Conservation (phyloP, 2,797 vertebrate species). For the Betta splendens region DNA sequence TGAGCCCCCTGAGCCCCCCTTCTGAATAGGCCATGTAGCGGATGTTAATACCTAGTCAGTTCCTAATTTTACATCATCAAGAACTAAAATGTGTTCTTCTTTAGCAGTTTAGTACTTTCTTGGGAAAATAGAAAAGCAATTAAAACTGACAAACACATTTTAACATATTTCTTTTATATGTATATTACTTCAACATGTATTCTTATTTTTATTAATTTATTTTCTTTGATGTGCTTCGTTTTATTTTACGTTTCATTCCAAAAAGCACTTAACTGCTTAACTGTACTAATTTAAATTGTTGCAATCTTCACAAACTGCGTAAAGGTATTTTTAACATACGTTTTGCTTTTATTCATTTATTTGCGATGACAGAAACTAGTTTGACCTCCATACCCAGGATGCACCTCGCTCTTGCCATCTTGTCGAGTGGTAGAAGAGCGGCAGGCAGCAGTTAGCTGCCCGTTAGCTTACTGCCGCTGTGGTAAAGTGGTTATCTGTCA, state of each 20-base stretch:
- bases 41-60: neutral
- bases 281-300: neutral
- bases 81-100: neutral
- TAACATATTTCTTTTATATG: neutral
- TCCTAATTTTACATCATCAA: neutral
- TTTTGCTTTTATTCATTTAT: neutral
- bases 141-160: neutral
- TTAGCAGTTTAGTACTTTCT: neutral
- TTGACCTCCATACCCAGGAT: constrained; percentile 70
- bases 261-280: neutral
- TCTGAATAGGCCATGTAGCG: neutral
- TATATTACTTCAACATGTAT: neutral
- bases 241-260: neutral
- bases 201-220: neutral
- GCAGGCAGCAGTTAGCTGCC: constrained; percentile 60
- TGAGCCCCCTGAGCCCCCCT: neutral
- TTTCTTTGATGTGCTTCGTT: neutral
- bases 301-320: rapidly evolving
- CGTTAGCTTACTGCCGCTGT: constrained; percentile 61
- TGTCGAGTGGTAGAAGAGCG: constrained; percentile 63
- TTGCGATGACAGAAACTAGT: constrained; percentile 11
- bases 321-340: rapidly evolving
- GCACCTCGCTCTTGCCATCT: constrained; percentile 79
- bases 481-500: constrained; percentile 66
- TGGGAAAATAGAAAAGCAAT: neutral